These are phyloP conservation scores for Martes martes DNA, from an alignment of 2,113 vertebrate genomes.

Conservation along the genomic window DNA sequence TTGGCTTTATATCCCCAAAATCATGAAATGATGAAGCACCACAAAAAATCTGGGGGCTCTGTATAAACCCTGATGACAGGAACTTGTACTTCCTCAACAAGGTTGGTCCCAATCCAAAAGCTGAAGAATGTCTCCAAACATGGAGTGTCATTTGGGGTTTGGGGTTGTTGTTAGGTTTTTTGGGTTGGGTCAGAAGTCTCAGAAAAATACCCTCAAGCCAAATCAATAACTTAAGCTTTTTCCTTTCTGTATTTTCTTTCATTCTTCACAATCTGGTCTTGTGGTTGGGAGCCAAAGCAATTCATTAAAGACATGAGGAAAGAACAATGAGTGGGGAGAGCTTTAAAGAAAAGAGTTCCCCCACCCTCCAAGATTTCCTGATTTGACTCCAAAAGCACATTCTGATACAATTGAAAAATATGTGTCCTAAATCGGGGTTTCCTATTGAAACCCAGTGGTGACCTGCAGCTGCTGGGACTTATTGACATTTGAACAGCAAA, in stretches of 20 bases:
- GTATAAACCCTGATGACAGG: not conserved
- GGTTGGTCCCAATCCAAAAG: not conserved
- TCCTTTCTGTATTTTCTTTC: conserved; percentile 59
- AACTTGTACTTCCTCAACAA: not conserved
- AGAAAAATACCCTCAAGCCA: conserved; percentile 51
- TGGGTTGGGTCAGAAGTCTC: conserved; percentile 42
- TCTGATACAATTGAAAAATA: conserved; percentile 57
- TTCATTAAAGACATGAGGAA: conserved; percentile 64
- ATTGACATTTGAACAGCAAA: conserved; percentile 49
- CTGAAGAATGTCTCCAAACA: conserved; percentile 29
- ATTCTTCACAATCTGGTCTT: conserved; percentile 55
- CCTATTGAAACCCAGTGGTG: conserved; percentile 58
- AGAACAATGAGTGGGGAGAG: conserved; percentile 47
- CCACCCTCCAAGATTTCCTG: conserved; percentile 50
- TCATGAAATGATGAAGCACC: not conserved
- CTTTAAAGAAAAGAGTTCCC: conserved; percentile 53
- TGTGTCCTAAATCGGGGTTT: conserved; percentile 17
- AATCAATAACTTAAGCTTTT: conserved; percentile 67
- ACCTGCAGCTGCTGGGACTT: conserved; percentile 42
- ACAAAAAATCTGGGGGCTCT: not conserved
- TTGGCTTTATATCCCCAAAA: not conserved
- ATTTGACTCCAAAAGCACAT: conserved; percentile 55
- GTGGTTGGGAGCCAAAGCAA: conserved; percentile 51
- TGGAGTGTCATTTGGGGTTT: not conserved
- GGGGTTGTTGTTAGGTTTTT: conserved; percentile 5